Evolutionary conservation across 2,113 vertebrate genomes (phyloP).

Genomic region (Anoplopoma fimbria): DNA sequence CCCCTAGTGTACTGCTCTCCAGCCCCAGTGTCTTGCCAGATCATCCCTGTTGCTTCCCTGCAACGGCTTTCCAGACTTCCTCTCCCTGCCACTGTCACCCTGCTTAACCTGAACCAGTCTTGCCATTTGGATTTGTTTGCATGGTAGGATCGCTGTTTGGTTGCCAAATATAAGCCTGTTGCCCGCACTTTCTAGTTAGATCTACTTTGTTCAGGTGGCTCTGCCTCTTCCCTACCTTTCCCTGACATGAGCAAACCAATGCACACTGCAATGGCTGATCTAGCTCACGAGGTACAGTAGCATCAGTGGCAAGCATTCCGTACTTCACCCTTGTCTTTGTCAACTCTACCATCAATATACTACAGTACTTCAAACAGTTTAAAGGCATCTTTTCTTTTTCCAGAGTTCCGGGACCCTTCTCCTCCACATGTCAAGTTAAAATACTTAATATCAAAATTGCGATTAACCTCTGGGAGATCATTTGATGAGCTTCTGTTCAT

Average conservation of each 20-base stretch:
- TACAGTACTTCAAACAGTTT: too few species aligned
- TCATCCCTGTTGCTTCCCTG: neutral
- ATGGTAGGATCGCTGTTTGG: neutral
- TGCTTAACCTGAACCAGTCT: neutral
- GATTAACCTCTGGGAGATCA: neutral
- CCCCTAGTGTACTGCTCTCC: neutral
- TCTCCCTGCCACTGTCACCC: too few species aligned
- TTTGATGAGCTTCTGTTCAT: neutral
- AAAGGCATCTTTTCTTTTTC: neutral
- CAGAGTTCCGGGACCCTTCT: neutral
- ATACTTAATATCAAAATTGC: neutral
- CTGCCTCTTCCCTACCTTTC: neutral
- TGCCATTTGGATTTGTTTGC: neutral
- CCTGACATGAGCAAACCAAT: neutral
- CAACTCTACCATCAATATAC: neutral
- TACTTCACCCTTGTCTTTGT: neutral
- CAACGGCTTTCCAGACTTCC: neutral
- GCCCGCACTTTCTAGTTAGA: neutral
- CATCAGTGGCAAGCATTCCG: neutral
- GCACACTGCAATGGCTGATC: neutral
- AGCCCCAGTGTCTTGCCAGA: neutral
- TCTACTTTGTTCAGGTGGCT: neutral
- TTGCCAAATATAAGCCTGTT: slow-evolving; percentile 2
- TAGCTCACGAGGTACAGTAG: neutral
- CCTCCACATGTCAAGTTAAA: neutral